Conservation (phyloP, 2,888 invertebrate genomes). For the Herminia tarsipennalis region DNA sequence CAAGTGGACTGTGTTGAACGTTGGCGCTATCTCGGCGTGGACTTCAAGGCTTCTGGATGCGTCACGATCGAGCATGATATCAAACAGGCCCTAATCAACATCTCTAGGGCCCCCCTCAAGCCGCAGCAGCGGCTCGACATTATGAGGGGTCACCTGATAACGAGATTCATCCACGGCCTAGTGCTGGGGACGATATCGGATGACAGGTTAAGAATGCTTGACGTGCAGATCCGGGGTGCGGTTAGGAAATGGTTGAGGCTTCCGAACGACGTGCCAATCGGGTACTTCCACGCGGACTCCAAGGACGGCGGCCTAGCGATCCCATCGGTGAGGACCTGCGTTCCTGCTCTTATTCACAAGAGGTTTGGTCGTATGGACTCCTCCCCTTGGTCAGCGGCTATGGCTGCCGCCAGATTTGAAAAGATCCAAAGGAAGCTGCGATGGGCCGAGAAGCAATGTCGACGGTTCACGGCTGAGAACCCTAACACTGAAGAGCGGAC, state of each 20-base stretch:
- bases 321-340: too few relatives aligned
- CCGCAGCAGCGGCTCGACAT: conserved; percentile 60
- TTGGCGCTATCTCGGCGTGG: conserved; percentile 50
- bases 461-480: not conserved
- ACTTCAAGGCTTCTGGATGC: conserved; percentile 49
- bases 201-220: conserved; percentile 45
- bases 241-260: too few relatives aligned
- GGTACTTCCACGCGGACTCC: too few relatives aligned
- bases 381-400: conserved; percentile 31
- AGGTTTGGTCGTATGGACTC: too few relatives aligned
- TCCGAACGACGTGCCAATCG: too few relatives aligned
- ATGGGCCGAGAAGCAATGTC: not conserved
- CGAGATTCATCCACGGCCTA: conserved; percentile 56
- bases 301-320: too few relatives aligned
- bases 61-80: conserved; percentile 40
- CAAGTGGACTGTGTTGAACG: conserved; percentile 41
- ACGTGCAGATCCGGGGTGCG: too few relatives aligned
- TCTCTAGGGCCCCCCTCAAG: conserved; percentile 32
- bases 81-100: conserved; percentile 16
- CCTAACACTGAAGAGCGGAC: too few relatives aligned
- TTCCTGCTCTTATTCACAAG: too few relatives aligned
- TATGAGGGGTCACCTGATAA: conserved; percentile 56
- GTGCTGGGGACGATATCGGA: conserved; percentile 47
- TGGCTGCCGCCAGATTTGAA: conserved; percentile 35
- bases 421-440: conserved; percentile 8